phyloP scores from a whole-genome alignment of 2,113 vertebrate species.

The Cololabis saira region DNA sequence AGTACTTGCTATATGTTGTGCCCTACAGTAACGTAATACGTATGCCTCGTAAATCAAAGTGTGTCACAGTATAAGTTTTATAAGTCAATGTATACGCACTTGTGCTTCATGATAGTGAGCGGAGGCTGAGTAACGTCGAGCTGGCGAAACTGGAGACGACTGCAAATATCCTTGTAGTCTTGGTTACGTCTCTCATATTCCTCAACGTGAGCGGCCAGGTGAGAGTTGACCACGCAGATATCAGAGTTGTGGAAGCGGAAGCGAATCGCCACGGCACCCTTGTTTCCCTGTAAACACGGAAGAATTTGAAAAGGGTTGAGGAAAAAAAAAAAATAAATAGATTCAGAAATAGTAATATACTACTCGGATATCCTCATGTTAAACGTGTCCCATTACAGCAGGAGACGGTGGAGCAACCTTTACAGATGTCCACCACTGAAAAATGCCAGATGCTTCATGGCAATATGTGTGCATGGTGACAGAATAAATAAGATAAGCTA shows the following conservation, averaged over 20 bases:
- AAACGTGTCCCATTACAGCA: no score
- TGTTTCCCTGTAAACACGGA: conserved; percentile 88
- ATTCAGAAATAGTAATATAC: not conserved
- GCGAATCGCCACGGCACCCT: conserved; percentile 92
- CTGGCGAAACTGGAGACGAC: conserved; percentile 89
- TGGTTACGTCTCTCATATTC: conserved; percentile 95
- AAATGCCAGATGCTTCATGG: no score
- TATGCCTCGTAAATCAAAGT: not conserved
- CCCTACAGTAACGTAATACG: not conserved
- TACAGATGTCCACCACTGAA: no score
- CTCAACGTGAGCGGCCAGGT: conserved; percentile 92
- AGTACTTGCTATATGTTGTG: not conserved
- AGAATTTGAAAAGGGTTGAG: not conserved
- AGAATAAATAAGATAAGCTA: no score
- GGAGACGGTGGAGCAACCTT: no score
- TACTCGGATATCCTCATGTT: no score
- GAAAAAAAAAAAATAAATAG: not conserved
- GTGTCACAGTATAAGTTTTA: not conserved
- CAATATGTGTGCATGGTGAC: no score
- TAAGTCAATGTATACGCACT: conserved; percentile 78
- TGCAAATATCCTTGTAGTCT: conserved; percentile 95
- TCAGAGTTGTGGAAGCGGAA: conserved; percentile 94
- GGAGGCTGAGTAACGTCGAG: conserved; percentile 78
- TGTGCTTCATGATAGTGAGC: conserved; percentile 89
- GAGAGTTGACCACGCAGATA: conserved; percentile 93